phyloP scores from a whole-genome alignment of 92 coral and sea anemone genomes.

The Plumapathes pennacea region DNA sequence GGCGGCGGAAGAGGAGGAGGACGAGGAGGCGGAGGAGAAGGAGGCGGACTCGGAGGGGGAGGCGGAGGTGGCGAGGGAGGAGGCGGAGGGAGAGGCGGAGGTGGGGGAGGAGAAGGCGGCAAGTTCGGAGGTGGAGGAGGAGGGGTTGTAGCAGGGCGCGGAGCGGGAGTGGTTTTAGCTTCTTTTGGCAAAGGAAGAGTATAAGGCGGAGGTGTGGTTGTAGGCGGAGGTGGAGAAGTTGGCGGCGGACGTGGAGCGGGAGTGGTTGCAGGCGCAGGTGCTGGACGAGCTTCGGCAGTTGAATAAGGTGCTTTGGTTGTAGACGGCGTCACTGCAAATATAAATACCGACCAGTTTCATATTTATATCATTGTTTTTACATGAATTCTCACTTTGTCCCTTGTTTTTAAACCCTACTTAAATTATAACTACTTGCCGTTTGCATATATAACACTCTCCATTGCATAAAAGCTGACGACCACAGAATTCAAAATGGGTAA shows the following conservation, averaged over 20 bases:
- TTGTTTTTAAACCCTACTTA: too few relatives aligned
- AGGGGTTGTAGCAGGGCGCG: constrained; percentile 13
- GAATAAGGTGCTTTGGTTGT: background rate
- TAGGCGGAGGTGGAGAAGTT: background rate
- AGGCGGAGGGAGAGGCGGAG: constrained; percentile 3
- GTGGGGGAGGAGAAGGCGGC: constrained; percentile 21
- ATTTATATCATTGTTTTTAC: too few relatives aligned
- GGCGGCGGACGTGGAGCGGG: constrained; percentile 5
- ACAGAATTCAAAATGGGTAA: too few relatives aligned
- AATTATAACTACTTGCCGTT: too few relatives aligned
- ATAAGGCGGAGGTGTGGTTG: constrained; percentile 2
- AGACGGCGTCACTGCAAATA: background rate
- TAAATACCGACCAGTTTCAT: background rate
- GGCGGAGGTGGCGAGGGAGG: background rate
- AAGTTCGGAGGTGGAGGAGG: constrained; percentile 6
- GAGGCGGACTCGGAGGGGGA: background rate
- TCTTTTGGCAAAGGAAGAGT: background rate
- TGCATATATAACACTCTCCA: too few relatives aligned
- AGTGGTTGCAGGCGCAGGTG: background rate
- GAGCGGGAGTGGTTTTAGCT: constrained; percentile 5
- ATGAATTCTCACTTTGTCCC: too few relatives aligned
- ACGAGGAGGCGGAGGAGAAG: background rate
- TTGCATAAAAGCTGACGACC: too few relatives aligned
- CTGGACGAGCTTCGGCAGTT: constrained; percentile 2
- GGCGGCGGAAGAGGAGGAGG: background rate